Percentiles rank a stretch among this genome's conserved stretches.
phyloP scores from a whole-genome alignment of 2,888 invertebrate species.

The Drosophila longiperda region DNA sequence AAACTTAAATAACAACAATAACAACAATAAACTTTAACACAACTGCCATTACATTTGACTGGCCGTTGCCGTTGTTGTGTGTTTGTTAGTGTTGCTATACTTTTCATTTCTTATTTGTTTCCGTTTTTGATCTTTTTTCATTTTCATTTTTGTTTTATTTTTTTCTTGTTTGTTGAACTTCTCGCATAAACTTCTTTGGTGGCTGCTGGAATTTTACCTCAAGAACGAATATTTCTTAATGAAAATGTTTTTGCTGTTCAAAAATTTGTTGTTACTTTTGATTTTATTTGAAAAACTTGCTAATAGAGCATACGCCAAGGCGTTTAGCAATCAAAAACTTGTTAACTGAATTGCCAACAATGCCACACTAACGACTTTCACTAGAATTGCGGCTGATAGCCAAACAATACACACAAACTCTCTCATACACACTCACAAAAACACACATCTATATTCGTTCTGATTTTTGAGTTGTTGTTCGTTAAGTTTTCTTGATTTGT shows the following conservation, averaged over 20 bases:
- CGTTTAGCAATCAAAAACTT: slow-evolving; percentile 61
- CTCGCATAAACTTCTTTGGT: slow-evolving; percentile 72
- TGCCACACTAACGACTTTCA: slow-evolving; percentile 53
- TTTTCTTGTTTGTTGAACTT: slow-evolving; percentile 52
- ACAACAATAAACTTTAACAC: slow-evolving; percentile 43
- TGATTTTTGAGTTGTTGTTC: slow-evolving; percentile 32
- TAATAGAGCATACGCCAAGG: slow-evolving; percentile 55
- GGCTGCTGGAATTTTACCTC: slow-evolving; percentile 56
- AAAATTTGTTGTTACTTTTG: slow-evolving; percentile 46
- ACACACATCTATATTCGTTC: slow-evolving; percentile 12
- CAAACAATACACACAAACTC: slow-evolving; percentile 13
- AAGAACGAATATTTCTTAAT: slow-evolving; percentile 70
- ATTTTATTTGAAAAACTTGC: slow-evolving; percentile 54
- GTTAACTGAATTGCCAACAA: slow-evolving; percentile 62
- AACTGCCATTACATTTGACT: slow-evolving; percentile 72
- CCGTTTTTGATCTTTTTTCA: slow-evolving; percentile 8
- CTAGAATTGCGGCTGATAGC: slow-evolving; percentile 68
- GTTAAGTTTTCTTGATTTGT: slow-evolving; percentile 42
- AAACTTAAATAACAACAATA: slow-evolving; percentile 48
- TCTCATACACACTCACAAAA: slow-evolving; percentile 11
- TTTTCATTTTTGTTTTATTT: slow-evolving; percentile 20
- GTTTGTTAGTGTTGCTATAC: slow-evolving; percentile 39
- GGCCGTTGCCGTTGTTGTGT: slow-evolving; percentile 46
- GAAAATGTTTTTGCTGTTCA: slow-evolving; percentile 67
- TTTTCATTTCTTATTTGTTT: slow-evolving; percentile 24